Percentiles rank a stretch among this genome's conserved stretches.
Conservation (phyloP, 2,888 invertebrate genomes). For the Lordiphosa fenestrarum region DNA sequence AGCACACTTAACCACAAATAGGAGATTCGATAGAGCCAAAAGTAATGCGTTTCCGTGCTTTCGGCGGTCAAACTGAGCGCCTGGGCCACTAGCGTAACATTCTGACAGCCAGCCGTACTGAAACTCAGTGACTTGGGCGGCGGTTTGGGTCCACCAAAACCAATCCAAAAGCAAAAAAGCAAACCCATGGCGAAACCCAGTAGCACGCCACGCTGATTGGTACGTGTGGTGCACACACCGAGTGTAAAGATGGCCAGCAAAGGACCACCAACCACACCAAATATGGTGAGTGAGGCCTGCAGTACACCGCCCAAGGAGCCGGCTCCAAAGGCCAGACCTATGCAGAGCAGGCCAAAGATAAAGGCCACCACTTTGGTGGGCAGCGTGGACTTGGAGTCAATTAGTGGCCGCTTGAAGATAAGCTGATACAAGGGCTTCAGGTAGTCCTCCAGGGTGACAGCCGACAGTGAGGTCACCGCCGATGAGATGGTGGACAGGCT, state of each 20-base stretch:
- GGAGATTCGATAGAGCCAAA: constrained; percentile 86
- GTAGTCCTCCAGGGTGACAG: constrained; percentile 94
- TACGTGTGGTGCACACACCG: constrained; percentile 89
- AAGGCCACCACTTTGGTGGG: constrained; percentile 87
- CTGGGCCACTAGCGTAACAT: constrained; percentile 33
- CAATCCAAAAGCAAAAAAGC: constrained; percentile 88
- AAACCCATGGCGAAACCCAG: constrained; percentile 85
- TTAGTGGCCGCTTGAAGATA: constrained; percentile 79
- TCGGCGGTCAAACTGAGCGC: constrained; percentile 20
- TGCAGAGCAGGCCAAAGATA: constrained; percentile 87
- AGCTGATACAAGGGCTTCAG: constrained; percentile 82
- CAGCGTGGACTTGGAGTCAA: constrained; percentile 81
- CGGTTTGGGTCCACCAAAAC: constrained; percentile 90
- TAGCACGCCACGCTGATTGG: constrained; percentile 88
- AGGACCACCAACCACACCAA: constrained; percentile 93
- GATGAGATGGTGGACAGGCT: constrained; percentile 95
- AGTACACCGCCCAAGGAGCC: constrained; percentile 91
- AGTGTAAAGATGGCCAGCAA: constrained; percentile 90
- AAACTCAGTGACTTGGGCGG: constrained; percentile 82
- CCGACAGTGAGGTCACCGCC: constrained; percentile 93
- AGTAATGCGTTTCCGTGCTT: constrained; percentile 43
- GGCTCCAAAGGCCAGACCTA: constrained; percentile 91
- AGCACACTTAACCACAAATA: constrained; percentile 86
- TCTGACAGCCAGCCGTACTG: constrained; percentile 82
- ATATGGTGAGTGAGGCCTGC: constrained; percentile 91